These are phyloP conservation scores for Lottia gigantea DNA, from an alignment of 2,888 invertebrate genomes.

Conservation along the genomic window DNA sequence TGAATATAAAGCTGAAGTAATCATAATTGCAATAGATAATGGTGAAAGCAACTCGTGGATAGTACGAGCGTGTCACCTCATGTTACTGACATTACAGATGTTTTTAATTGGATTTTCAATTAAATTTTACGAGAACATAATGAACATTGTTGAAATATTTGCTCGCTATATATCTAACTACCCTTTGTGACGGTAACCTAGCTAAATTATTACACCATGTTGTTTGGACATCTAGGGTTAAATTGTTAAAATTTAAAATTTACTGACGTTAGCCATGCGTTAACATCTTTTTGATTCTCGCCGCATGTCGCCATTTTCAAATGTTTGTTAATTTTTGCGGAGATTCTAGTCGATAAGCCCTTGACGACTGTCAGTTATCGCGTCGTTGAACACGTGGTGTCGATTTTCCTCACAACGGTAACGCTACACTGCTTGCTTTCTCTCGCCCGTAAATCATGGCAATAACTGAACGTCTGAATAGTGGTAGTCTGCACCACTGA, in stretches of 20 bases:
- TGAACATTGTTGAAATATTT: too few relatives aligned
- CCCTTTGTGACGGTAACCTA: too few relatives aligned
- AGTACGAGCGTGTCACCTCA: too few relatives aligned
- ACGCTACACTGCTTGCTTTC: constrained; percentile 1
- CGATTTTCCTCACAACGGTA: constrained; percentile 7
- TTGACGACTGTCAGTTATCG: constrained; percentile 6
- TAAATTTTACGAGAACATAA: too few relatives aligned
- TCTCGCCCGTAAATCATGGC: constrained; percentile 1
- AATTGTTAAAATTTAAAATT: neutral
- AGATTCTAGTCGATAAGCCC: constrained; percentile 6
- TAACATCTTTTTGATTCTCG: neutral
- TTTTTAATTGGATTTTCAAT: too few relatives aligned
- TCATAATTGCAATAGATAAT: too few relatives aligned
- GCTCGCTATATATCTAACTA: too few relatives aligned
- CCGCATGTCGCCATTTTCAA: constrained; percentile 3
- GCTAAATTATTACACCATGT: neutral
- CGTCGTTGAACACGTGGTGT: constrained; percentile 4
- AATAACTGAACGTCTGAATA: constrained; percentile 4
- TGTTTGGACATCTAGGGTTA: neutral
- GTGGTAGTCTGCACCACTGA: constrained; percentile 5
- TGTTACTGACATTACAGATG: too few relatives aligned
- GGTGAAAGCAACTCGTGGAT: too few relatives aligned
- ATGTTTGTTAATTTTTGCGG: constrained; percentile 5
- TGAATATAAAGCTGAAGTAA: too few relatives aligned
- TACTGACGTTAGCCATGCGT: neutral